Evolutionary conservation across 2,113 vertebrate species (phyloP).

Genomic region (Ciconia maguari): DNA sequence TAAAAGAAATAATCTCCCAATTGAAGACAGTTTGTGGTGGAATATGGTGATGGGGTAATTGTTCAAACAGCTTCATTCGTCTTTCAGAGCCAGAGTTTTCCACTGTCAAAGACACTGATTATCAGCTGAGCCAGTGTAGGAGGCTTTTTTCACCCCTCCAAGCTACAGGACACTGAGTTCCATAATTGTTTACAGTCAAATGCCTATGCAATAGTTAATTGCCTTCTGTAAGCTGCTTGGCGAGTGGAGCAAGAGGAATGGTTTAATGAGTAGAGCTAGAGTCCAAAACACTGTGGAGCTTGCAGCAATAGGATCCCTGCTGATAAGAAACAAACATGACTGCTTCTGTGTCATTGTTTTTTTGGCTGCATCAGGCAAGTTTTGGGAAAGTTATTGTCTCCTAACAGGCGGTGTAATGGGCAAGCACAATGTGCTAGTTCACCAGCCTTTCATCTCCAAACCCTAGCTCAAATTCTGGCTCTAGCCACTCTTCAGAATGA

Average conservation of each 20-base stretch:
- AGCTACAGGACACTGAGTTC: slow-evolving; percentile 51
- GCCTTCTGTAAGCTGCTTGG: slow-evolving; percentile 46
- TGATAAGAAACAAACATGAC: slow-evolving; percentile 46
- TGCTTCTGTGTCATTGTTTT: slow-evolving; percentile 33
- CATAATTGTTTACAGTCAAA: slow-evolving; percentile 54
- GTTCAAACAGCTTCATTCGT: neutral
- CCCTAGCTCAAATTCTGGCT: neutral
- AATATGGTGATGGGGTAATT: neutral
- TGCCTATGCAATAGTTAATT: slow-evolving; percentile 43
- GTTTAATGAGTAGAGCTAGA: neutral
- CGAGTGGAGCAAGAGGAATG: slow-evolving; percentile 2
- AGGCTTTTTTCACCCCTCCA: neutral
- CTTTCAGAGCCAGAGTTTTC: neutral
- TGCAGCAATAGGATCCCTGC: slow-evolving; percentile 28
- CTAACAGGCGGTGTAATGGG: neutral
- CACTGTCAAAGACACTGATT: slow-evolving; percentile 26
- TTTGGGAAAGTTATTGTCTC: slow-evolving; percentile 38
- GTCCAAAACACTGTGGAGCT: slow-evolving; percentile 38
- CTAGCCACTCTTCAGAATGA: neutral
- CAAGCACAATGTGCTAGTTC: neutral
- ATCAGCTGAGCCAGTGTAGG: neutral
- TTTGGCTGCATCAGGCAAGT: slow-evolving; percentile 44
- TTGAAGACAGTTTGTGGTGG: neutral
- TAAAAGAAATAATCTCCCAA: neutral
- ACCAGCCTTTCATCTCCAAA: neutral